These are phyloP conservation scores for Catocala fraxini DNA, from an alignment of 2,888 invertebrate genomes.

Conservation along the genomic window DNA sequence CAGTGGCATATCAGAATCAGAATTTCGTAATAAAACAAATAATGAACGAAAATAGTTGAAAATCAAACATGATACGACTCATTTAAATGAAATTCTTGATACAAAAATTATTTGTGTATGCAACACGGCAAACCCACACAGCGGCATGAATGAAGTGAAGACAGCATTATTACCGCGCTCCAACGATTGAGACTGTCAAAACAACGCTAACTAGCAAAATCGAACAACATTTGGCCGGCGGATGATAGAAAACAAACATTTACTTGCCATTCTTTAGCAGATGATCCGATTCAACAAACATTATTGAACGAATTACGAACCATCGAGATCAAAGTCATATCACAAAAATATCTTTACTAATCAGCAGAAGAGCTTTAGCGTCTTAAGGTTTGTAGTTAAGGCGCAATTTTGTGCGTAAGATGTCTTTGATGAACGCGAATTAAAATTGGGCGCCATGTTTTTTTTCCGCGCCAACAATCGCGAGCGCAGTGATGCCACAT, in stretches of 20 bases:
- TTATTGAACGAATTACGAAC: constrained; percentile 77
- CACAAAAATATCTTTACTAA: constrained; percentile 68
- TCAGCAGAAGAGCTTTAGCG: constrained; percentile 52
- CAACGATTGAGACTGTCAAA: constrained; percentile 84
- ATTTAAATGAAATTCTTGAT: constrained; percentile 50
- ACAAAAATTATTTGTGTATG: constrained; percentile 53
- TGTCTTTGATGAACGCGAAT: constrained; percentile 59
- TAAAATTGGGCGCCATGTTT: constrained; percentile 69
- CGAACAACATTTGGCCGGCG: constrained; percentile 80
- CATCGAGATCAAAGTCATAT: constrained; percentile 77
- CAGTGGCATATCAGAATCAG: constrained; percentile 43
- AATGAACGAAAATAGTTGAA: constrained; percentile 41
- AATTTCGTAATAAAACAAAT: constrained; percentile 51
- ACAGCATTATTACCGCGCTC: constrained; percentile 76
- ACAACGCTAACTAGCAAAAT: constrained; percentile 82
- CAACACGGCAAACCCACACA: constrained; percentile 57
- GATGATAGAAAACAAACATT: constrained; percentile 86
- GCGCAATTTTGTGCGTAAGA: constrained; percentile 64
- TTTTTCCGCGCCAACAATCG: constrained; percentile 69
- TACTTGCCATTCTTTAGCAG: constrained; percentile 79
- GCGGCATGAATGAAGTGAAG: constrained; percentile 66
- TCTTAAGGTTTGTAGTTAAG: constrained; percentile 60
- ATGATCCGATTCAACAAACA: constrained; percentile 80
- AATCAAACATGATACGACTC: constrained; percentile 44
- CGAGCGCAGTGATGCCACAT: constrained; percentile 68